These are phyloP conservation scores for Pyrgilauda ruficollis DNA, from an alignment of 2,113 vertebrate species.

Conservation along the genomic window DNA sequence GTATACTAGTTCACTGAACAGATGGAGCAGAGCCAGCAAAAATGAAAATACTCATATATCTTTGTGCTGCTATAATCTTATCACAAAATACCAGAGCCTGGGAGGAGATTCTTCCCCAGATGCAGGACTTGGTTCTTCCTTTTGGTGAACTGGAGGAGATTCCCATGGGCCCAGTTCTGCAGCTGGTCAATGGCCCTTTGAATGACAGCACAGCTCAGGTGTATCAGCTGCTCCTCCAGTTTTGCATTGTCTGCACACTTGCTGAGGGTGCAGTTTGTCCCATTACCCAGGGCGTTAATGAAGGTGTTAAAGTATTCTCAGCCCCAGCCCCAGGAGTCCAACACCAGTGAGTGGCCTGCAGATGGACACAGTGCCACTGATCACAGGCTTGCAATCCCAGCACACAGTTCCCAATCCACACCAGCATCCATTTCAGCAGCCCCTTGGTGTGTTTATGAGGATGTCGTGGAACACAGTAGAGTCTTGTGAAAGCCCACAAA, in stretches of 20 bases:
- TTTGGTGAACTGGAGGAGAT: background rate
- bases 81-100: background rate
- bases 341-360: too few species aligned
- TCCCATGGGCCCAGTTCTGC: background rate
- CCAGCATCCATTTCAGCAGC: background rate
- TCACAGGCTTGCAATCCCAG: background rate
- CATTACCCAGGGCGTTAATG: background rate
- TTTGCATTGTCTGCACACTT: background rate
- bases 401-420: background rate
- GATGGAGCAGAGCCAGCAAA: background rate
- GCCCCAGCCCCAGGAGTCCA: background rate
- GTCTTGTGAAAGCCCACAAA: background rate
- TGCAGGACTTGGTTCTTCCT: background rate
- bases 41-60: background rate
- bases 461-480: background rate
- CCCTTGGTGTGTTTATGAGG: background rate
- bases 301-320: background rate
- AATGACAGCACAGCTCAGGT: background rate
- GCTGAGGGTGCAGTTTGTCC: background rate
- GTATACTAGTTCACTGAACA: background rate
- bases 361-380: background rate
- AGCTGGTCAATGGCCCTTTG: background rate
- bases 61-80: background rate
- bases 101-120: background rate
- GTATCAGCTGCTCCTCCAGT: background rate